Evolutionary conservation across 2,113 vertebrate species (phyloP), one percentile per base, ranked within the genome.

Genomic region (Polypterus senegalus): DNA sequence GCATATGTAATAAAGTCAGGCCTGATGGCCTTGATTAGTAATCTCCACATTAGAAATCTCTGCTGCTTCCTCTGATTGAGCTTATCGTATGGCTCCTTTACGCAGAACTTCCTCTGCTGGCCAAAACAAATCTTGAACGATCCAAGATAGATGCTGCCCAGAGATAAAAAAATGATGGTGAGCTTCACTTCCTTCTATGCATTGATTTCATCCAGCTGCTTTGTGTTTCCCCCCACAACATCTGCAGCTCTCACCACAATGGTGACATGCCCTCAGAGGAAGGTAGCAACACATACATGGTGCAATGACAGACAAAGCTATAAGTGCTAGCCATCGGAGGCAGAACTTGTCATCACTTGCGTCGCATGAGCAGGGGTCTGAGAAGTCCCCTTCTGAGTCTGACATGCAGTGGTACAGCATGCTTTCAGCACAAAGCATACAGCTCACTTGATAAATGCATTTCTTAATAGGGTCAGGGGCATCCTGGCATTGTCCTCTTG

Each of bases 401-500:
- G 95, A 98, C 95, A 98, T 98, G 88, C 95, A 98, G 88, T 98
- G 95, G 81, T 98, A 98, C 51, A 98, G 85, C 94, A 98, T 97
- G 86, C 96, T 98, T 88, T 98, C 96, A 6, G 96, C 96, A 2
- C 96, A 98, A 75, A 97, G 92, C 96, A 98, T 97, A 84, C 96
- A 98, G 81, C 96, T 98, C 82, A 98, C 90, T 88, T 91, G 90
- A 85, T 98, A 91, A 80, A 98, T 97, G 87, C 94, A 98, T 83
- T 91, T 91, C 75, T 88, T 91, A 77, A 98, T 92, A 56, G 96
- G 94, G 79, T 98, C 96, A 3, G 96, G 96, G 0, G 96, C 96
- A 67, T 98, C 96, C 67, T 92, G 96, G 79, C 96, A 98, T 76
- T 93, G 92, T 5, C 96, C 96, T 67, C 96, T 89, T 73, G 92